phyloP scores from a whole-genome alignment of 2,888 invertebrate genomes.

The Polyommatus iphigenia region DNA sequence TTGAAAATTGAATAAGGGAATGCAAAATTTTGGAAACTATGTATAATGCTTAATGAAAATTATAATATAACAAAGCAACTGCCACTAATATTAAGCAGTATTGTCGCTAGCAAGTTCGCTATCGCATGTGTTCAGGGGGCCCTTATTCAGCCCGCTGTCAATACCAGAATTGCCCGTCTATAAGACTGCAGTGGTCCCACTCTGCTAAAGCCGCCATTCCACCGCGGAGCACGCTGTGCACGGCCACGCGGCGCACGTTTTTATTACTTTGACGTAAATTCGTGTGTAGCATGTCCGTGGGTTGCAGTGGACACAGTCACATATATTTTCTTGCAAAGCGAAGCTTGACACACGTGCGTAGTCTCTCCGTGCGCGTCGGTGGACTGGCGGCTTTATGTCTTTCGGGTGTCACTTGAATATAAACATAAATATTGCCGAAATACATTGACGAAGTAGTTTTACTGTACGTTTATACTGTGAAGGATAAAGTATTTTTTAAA shows the following conservation, averaged over 20 bases:
- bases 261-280: no score
- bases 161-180: slow-evolving; percentile 14
- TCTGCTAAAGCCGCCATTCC: no score
- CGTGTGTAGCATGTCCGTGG: no score
- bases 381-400: no score
- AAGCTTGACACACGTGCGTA: no score
- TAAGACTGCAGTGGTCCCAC: not conserved
- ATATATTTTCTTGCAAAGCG: no score
- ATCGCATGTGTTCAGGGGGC: slow-evolving; percentile 19
- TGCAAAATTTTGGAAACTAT: not conserved
- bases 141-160: not conserved
- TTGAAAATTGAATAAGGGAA: no score
- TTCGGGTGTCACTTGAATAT: not conserved
- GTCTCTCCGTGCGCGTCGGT: no score
- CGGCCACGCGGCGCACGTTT: no score
- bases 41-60: not conserved
- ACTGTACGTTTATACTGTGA: not conserved
- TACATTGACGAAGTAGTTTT: not conserved
- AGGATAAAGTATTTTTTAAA: not conserved
- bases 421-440: not conserved
- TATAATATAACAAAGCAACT: not conserved
- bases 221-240: no score
- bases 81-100: not conserved
- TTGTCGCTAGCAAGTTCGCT: not conserved
- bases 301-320: no score